These are phyloP conservation scores for Callitettix versicolor DNA, from an alignment of 1,140 invertebrate genomes.

Conservation along the genomic window DNA sequence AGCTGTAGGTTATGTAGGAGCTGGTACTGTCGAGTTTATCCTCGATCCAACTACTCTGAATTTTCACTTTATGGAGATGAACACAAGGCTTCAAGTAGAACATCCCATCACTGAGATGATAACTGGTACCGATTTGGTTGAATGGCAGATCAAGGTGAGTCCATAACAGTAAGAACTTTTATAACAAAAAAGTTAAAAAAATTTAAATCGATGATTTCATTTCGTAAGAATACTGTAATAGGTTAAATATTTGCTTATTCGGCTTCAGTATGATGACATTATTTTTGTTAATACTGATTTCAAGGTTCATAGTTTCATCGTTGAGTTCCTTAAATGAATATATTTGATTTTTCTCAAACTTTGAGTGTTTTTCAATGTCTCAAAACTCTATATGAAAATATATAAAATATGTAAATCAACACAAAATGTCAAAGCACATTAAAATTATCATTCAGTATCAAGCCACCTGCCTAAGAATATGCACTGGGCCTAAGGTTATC, in stretches of 20 bases:
- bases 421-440: no score
- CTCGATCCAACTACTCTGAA: conserved; percentile 66
- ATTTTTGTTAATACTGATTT: no score
- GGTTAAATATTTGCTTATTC: not conserved
- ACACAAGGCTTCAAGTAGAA: conserved; percentile 88
- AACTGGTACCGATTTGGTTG: conserved; percentile 85
- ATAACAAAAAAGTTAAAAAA: not conserved
- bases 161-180: not conserved
- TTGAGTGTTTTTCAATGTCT: no score
- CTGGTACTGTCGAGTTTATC: conserved; percentile 94
- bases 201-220: not conserved
- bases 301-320: no score
- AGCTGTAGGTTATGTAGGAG: conserved; percentile 91
- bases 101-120: conserved; percentile 98
- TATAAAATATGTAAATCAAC: no score
- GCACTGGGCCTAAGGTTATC: no score
- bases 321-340: no score
- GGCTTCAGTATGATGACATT: no score
- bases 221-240: not conserved
- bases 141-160: conserved; percentile 81
- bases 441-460: no score
- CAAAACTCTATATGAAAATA: no score
- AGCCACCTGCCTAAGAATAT: no score
- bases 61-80: conserved; percentile 99
- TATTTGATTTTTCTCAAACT: no score